Evolutionary conservation across 2,113 vertebrate species (phyloP), one percentile per base, ranked within the genome.

Genomic region (Megaceryle maxima): DNA sequence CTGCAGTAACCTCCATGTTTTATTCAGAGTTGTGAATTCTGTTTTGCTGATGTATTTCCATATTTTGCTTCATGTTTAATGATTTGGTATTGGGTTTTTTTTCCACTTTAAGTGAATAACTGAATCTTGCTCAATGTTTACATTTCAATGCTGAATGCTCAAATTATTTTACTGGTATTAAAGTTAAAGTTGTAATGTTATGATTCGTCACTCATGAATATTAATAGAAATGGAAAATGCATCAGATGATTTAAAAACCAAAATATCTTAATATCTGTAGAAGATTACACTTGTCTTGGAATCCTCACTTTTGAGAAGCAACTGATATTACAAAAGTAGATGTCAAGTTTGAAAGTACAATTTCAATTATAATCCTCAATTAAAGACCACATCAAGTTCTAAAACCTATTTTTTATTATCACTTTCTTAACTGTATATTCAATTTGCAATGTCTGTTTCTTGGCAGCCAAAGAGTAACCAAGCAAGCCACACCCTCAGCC

Each of bases 161-260:
- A 90, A 67, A 51, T 84, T 73, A 96, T 98, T 95, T 95, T 94
- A 88, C 73, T 91, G 35, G 83, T 82, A 85, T 92, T 96, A 63
- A 92, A 88, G 88, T 96, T 94, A 88, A 95, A 53, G 43, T 59
- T 89, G 24, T 53, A 89, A 43, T 84, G 63, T 94, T 95, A 94
- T 78, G 70, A 90, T 79, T 96, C 85, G 46, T 95, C 46, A 93
- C 48, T 57, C n/a, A 87, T 96, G 37, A 96, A 87, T 97, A 97
- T 93, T 96, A 94, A 97, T 76, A 31, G 5, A 69, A 81, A 82
- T 64, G 31, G 29, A 74, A 94, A 96, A 96, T 70, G 17, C 55
- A 85, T 62, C 91, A 43, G 26, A 88, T 92, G 6, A 92, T 87
- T 92, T 79, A 43, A 37, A 48, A 91, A 92, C 55, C 80, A 90